A percentile compares a stretch with the other conserved stretches of the same genome.
These are phyloP conservation scores for Boleophthalmus pectinirostris DNA, from an alignment of 2,113 vertebrate genomes.

Conservation along the genomic window DNA sequence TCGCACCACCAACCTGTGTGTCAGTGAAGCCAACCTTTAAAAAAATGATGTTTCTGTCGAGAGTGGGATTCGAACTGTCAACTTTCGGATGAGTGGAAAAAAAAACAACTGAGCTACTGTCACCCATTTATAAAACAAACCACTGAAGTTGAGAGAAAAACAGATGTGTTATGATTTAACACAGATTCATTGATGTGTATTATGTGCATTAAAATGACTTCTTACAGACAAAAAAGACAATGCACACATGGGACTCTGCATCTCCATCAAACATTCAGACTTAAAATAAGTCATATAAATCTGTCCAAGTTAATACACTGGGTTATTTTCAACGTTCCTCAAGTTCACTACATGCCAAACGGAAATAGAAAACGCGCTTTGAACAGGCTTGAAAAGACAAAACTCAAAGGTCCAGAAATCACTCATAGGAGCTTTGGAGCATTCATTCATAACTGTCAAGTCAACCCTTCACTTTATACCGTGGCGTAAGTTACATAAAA, in stretches of 20 bases:
- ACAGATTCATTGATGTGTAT: too few species aligned
- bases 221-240: neutral
- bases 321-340: neutral
- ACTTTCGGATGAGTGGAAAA: too few species aligned
- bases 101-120: too few species aligned
- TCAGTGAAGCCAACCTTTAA: too few species aligned
- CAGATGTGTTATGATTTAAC: too few species aligned
- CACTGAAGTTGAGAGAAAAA: too few species aligned
- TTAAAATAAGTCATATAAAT: neutral
- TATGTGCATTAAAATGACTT: too few species aligned
- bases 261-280: neutral
- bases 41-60: too few species aligned
- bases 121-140: too few species aligned
- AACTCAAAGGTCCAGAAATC: constrained; percentile 5
- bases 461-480: neutral
- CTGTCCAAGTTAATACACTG: neutral
- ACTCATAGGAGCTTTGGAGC: neutral
- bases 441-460: constrained; percentile 2
- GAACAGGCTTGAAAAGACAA: neutral
- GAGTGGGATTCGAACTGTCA: too few species aligned
- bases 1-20: too few species aligned
- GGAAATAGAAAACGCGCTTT: neutral
- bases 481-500: neutral
- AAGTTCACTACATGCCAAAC: neutral
- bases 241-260: neutral